A percentile compares a stretch with the other conserved stretches of the same genome.
phyloP scores from a whole-genome alignment of 2,797 vertebrate species.

The Odontamblyopus rebecca region DNA sequence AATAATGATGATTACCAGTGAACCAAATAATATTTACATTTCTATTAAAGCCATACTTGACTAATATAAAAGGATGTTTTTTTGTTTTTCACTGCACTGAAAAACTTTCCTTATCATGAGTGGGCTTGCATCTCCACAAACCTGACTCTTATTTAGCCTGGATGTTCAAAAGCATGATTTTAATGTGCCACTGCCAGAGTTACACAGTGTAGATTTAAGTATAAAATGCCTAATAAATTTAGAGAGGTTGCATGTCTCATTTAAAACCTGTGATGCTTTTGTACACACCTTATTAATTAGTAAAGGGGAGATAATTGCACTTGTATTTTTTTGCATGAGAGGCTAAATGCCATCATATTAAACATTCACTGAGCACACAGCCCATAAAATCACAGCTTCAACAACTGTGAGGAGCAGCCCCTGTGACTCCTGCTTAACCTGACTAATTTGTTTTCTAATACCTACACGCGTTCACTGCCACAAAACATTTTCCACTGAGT shows the following conservation, averaged over 20 bases:
- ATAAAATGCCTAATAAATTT: too few relatives aligned
- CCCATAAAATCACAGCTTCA: constrained; percentile 23
- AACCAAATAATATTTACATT: too few relatives aligned
- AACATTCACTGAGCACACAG: constrained; percentile 19
- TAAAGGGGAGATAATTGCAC: constrained; percentile 1
- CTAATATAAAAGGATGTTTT: too few relatives aligned
- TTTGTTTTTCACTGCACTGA: too few relatives aligned
- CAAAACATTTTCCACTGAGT: constrained; percentile 19
- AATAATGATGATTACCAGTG: too few relatives aligned
- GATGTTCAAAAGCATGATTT: too few relatives aligned
- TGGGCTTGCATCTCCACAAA: too few relatives aligned
- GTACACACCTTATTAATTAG: constrained; percentile 11
- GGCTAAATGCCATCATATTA: constrained; percentile 11
- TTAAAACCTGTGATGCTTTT: not conserved
- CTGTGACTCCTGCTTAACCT: constrained; percentile 17
- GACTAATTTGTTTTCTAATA: constrained; percentile 21
- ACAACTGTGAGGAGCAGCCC: constrained; percentile 5
- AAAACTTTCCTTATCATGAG: too few relatives aligned
- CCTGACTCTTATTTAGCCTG: too few relatives aligned
- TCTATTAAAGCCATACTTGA: too few relatives aligned
- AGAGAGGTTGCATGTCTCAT: not conserved
- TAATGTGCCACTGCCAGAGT: too few relatives aligned
- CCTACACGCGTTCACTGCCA: constrained; percentile 5
- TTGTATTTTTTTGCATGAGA: constrained; percentile 7
- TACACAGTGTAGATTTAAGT: too few relatives aligned